Percentiles rank a stretch among this genome's conserved stretches.
Conservation (phyloP, 1,140 invertebrate genomes). For the Eciton burchellii region DNA sequence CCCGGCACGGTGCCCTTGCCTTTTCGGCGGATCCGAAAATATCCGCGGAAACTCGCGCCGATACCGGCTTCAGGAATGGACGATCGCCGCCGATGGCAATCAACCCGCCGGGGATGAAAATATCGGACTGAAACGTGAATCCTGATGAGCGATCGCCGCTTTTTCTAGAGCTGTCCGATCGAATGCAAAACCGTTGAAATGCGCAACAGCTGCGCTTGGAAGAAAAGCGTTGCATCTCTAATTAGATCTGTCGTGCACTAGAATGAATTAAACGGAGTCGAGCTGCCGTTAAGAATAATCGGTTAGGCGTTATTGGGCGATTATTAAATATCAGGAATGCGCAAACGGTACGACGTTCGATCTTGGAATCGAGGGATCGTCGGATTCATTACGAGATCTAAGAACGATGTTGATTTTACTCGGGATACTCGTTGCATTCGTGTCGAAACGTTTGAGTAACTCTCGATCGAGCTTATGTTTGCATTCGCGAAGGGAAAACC, state of each 20-base stretch:
- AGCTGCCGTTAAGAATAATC: slow-evolving; percentile 14
- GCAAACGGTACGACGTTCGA: not conserved
- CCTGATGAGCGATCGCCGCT: not conserved
- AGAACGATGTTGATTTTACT: slow-evolving; percentile 1
- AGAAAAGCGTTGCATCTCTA: not conserved
- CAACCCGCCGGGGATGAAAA: not conserved
- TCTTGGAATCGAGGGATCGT: not conserved
- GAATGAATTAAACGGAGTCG: not conserved
- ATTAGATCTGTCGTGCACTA: not conserved
- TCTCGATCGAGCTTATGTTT: not conserved
- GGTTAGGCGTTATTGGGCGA: too few relatives aligned
- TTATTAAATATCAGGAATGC: not conserved
- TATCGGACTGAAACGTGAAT: not conserved
- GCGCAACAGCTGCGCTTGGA: not conserved
- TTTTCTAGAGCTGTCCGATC: not conserved
- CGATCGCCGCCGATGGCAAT: slow-evolving; percentile 6
- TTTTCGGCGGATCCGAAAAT: slow-evolving; percentile 61
- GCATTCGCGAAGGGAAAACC: not conserved
- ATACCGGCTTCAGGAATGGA: slow-evolving; percentile 16
- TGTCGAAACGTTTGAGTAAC: not conserved
- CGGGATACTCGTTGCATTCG: not conserved
- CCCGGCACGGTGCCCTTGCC: slow-evolving; percentile 61
- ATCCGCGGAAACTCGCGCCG: slow-evolving; percentile 43
- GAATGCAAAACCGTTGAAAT: not conserved
- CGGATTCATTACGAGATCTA: not conserved